Evolutionary conservation across 2,888 invertebrate genomes (phyloP).

Genomic region (Noctua janthina): DNA sequence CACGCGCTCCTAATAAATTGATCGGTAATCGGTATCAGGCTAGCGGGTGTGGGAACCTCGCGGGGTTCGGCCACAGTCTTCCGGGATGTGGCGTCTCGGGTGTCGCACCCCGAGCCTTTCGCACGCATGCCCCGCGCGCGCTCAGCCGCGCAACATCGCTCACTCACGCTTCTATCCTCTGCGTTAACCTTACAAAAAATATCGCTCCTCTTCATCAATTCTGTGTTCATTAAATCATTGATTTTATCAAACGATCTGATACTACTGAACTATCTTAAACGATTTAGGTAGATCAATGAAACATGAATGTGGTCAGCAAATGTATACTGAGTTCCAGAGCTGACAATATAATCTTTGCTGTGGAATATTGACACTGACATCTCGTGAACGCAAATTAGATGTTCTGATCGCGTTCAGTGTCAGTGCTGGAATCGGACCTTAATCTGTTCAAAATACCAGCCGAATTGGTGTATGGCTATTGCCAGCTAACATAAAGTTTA

Average conservation of each 20-base stretch:
- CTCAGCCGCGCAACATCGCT: constrained; percentile 77
- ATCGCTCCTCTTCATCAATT: constrained; percentile 30
- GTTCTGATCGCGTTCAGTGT: not conserved
- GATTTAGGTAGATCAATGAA: not conserved
- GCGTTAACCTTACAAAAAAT: constrained; percentile 58
- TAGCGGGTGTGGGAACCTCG: constrained; percentile 78
- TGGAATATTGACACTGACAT: not conserved
- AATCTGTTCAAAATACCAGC: not conserved
- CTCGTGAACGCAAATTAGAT: not conserved
- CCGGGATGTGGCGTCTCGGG: constrained; percentile 89
- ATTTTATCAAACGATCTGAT: not conserved
- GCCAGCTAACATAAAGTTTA: constrained; percentile 6
- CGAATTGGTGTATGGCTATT: not conserved
- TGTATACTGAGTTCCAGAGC: not conserved
- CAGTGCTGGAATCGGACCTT: not conserved
- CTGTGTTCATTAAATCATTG: constrained; percentile 4
- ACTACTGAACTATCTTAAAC: not conserved
- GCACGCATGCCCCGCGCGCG: constrained; percentile 83
- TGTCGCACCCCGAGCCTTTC: constrained; percentile 81
- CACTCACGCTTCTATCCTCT: constrained; percentile 78
- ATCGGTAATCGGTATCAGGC: constrained; percentile 49
- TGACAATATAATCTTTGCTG: not conserved
- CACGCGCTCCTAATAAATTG: constrained; percentile 7
- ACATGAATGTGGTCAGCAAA: not conserved
- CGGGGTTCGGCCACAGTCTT: constrained; percentile 82